phyloP scores from a whole-genome alignment of 2,888 invertebrate genomes.

The Yponomeuta cagnagella region DNA sequence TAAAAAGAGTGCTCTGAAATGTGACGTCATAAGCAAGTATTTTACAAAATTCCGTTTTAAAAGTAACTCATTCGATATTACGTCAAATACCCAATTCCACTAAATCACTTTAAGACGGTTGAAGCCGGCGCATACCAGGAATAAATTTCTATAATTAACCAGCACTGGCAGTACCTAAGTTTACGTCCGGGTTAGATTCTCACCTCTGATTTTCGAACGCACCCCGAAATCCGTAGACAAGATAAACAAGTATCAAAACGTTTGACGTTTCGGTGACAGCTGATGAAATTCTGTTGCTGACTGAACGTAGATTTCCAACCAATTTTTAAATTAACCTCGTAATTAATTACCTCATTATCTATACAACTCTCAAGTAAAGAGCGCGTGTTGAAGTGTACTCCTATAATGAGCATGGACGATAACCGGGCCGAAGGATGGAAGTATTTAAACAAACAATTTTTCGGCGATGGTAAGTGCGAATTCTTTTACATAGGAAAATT shows the following conservation, averaged over 20 bases:
- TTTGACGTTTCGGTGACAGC: background rate
- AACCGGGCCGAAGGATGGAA: constrained; percentile 71
- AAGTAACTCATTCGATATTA: too few relatives aligned
- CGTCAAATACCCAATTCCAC: too few relatives aligned
- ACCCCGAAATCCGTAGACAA: background rate
- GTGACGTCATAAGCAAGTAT: too few relatives aligned
- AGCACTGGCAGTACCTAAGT: too few relatives aligned
- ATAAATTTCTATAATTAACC: too few relatives aligned
- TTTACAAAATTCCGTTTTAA: too few relatives aligned
- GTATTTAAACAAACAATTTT: constrained; percentile 69
- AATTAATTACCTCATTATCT: background rate
- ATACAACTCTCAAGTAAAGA: background rate
- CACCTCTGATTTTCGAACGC: background rate
- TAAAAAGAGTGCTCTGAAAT: too few relatives aligned
- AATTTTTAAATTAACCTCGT: background rate
- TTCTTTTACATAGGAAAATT: constrained; percentile 4
- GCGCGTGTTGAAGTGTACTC: background rate
- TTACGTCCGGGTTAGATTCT: too few relatives aligned
- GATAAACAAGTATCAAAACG: background rate
- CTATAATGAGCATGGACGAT: constrained; percentile 37
- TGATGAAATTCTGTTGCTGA: background rate
- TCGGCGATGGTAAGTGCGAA: constrained; percentile 62
- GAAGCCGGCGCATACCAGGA: too few relatives aligned
- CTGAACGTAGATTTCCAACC: background rate
- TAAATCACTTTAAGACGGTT: too few relatives aligned